These are phyloP conservation scores for Heliocidaris tuberculata DNA, from an alignment of 35 echinoderm and acorn worm species.

Conservation along the genomic window DNA sequence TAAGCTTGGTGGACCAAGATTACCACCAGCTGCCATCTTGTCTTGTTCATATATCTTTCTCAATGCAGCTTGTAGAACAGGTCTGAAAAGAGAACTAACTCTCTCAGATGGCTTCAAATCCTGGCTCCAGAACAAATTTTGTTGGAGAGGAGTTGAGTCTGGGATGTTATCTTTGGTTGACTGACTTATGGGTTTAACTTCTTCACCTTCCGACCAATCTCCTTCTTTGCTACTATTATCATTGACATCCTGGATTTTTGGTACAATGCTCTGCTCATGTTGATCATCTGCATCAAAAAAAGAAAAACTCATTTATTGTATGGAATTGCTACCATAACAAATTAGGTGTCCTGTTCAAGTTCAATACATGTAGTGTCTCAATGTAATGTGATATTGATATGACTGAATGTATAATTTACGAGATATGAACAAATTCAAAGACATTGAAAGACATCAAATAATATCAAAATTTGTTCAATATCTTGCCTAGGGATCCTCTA, in stretches of 20 bases:
- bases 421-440: too few relatives aligned
- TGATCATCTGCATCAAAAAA: neutral
- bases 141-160: neutral
- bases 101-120: neutral
- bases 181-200: neutral
- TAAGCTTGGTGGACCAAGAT: constrained; percentile 54
- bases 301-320: neutral
- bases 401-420: too few relatives aligned
- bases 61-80: constrained; percentile 6
- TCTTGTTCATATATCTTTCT: neutral
- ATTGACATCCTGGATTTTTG: neutral
- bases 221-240: neutral
- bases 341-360: too few relatives aligned
- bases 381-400: too few relatives aligned
- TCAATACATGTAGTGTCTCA: too few relatives aligned
- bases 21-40: constrained; percentile 4
- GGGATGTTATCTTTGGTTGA: neutral
- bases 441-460: too few relatives aligned
- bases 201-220: neutral
- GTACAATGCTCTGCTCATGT: neutral
- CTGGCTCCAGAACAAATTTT: neutral
- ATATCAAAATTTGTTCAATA: too few relatives aligned
- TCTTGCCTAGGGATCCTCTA: too few relatives aligned
- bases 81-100: neutral
- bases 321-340: too few relatives aligned